A percentile compares a stretch with the other conserved stretches of the same genome.
These are phyloP conservation scores for Apoda limacodes DNA, from an alignment of 2,888 invertebrate genomes.

Conservation along the genomic window DNA sequence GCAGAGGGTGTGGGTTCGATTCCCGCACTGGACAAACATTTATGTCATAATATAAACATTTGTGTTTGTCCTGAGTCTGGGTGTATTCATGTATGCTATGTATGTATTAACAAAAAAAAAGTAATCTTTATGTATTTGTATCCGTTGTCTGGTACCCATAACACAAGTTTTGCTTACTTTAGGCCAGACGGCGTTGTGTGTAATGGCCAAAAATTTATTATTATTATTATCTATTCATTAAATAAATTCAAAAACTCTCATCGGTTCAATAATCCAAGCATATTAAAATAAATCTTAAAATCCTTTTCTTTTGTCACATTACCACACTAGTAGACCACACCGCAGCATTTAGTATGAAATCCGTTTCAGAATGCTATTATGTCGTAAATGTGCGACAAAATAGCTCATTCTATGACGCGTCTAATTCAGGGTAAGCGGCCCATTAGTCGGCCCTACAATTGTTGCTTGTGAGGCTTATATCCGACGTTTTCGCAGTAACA, in stretches of 20 bases:
- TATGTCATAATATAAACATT: too few relatives aligned
- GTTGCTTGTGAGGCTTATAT: conserved; percentile 36
- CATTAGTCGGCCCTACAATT: conserved; percentile 50
- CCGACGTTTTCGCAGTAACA: conserved; percentile 48
- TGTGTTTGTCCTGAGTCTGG: too few relatives aligned
- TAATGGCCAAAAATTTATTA: too few relatives aligned
- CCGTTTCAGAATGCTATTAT: conserved; percentile 29
- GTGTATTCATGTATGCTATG: too few relatives aligned
- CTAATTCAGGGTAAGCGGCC: conserved; percentile 56
- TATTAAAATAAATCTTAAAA: too few relatives aligned
- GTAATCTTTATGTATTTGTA: too few relatives aligned
- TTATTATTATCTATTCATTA: not conserved
- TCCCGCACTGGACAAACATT: too few relatives aligned
- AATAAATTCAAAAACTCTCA: not conserved
- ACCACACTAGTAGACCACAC: conserved; percentile 27
- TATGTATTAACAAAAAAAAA: too few relatives aligned
- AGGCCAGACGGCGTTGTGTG: too few relatives aligned
- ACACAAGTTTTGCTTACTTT: too few relatives aligned
- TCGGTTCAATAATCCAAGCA: conserved; percentile 10
- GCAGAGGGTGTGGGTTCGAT: too few relatives aligned
- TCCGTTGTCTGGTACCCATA: too few relatives aligned
- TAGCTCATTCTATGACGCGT: conserved; percentile 37
- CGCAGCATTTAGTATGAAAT: conserved; percentile 24
- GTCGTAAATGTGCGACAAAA: conserved; percentile 37
- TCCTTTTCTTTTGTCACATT: conserved; percentile 39